Percentiles rank a stretch among this genome's conserved stretches.
phyloP scores from a whole-genome alignment of 1,140 invertebrate genomes.

The Phortica variegata region DNA sequence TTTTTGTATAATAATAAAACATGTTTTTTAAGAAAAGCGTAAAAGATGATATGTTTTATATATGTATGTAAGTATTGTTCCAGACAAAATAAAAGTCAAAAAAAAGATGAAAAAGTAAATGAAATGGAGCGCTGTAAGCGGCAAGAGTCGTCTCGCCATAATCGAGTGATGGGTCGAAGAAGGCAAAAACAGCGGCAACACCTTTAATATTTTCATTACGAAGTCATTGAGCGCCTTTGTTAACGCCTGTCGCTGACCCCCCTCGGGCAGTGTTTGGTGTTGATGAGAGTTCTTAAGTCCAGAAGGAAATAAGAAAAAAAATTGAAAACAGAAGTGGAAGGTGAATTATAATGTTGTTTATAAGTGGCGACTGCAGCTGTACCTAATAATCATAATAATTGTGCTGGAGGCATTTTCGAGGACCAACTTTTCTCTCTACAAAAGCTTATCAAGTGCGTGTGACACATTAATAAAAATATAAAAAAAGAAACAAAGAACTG shows the following conservation, averaged over 20 bases:
- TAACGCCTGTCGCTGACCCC: slow-evolving; percentile 40
- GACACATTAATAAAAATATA: slow-evolving; percentile 43
- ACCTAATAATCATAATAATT: slow-evolving; percentile 55
- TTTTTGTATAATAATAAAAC: no score
- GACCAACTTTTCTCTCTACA: slow-evolving; percentile 51
- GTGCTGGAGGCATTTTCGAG: slow-evolving; percentile 46
- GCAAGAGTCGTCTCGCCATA: not conserved
- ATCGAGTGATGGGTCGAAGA: no score
- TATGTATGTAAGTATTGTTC: no score
- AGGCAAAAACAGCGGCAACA: slow-evolving; percentile 32
- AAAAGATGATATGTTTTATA: no score
- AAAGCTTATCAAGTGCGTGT: slow-evolving; percentile 54
- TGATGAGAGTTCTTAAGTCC: slow-evolving; percentile 18
- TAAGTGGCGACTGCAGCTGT: slow-evolving; percentile 52
- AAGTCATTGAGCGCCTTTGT: slow-evolving; percentile 52
- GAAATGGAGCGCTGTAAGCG: slow-evolving; percentile 36
- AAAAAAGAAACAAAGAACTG: slow-evolving; percentile 18
- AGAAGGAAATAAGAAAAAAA: no score
- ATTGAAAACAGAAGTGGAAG: slow-evolving; percentile 16
- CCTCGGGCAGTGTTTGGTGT: slow-evolving; percentile 4
- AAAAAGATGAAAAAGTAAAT: slow-evolving; percentile 28
- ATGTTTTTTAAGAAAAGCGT: no score
- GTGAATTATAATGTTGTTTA: slow-evolving; percentile 52
- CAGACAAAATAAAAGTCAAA: slow-evolving; percentile 6
- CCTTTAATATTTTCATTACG: slow-evolving; percentile 56